Base-by-base conservation (phyloP, 2,797 vertebrate species). In the Melanotaenia pygmaea region DNA sequence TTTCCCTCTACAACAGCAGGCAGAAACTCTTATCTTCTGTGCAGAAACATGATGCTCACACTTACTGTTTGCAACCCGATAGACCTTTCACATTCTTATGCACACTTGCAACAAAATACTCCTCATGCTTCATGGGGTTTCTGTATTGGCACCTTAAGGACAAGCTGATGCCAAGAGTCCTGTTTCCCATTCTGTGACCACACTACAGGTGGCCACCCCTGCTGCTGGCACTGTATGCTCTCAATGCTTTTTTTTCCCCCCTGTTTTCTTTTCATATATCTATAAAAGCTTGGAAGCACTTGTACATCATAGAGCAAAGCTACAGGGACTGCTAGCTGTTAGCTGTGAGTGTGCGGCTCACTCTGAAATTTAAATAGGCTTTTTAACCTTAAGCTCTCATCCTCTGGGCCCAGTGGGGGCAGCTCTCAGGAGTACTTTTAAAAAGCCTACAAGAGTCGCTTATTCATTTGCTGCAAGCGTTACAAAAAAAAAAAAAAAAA, bases 301-400 rank as follows among this genome's bases (percentile, higher is more conserved):
- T 88, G 76, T 82, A 86, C 87, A 87, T 91, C 85, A 85, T 72
- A 86, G 80, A 81, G 85, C 82, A 89, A 92, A 86, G 83, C 90
- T 86, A 77, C 84, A 86, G 89, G 83, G 87, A 91, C 83, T 40
- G 83, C 71, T 89, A 85, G 85, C 86, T 91, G 85, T 88, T 91
- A 82, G 86, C 85, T 76, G 73, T 72, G 82, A 89, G 91, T 88
- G 80, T 83, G 83, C 82, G 28, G 78, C 88, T 90, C 88, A 86
- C 91, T 93, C 91, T 90, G 92, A 93, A 92, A 94, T 94, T 91
- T 90, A 94, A 94, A 94, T 94, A 87, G 89, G 91, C 90, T 92
- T 94, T 93, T 94, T 92, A 93, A 93, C 93, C 92, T 93, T 89
- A 90, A 90, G 92, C 91, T 86, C 89, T 91, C 86, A 87, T 92